A percentile compares a stretch with the other conserved stretches of the same genome.
phyloP scores from a whole-genome alignment of 1,140 invertebrate genomes.

The Hesperophylax magnus region DNA sequence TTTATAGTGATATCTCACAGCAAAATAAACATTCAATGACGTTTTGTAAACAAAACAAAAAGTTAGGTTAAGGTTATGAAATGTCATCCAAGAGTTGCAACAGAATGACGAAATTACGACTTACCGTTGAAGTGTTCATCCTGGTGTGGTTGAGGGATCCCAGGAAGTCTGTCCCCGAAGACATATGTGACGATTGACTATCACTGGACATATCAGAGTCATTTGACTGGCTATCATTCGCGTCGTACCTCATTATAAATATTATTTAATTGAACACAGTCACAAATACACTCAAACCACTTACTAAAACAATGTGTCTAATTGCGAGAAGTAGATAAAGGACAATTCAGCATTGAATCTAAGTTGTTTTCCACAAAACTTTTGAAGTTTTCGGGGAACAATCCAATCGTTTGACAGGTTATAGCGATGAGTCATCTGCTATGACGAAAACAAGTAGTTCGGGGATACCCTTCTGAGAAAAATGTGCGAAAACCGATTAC shows the following conservation, averaged over 20 bases:
- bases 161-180: slow-evolving; percentile 49
- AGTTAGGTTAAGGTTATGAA: slow-evolving; percentile 26
- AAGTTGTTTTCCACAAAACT: slow-evolving; percentile 29
- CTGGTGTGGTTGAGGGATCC: slow-evolving; percentile 39
- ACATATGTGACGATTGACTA: slow-evolving; percentile 48
- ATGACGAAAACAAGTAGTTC: slow-evolving; percentile 44
- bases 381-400: slow-evolving; percentile 34
- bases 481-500: slow-evolving; percentile 7
- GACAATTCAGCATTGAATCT: background rate
- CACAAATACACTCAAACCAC: slow-evolving; percentile 19
- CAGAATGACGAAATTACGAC: background rate
- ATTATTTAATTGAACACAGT: background rate
- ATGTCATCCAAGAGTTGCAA: background rate
- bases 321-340: slow-evolving; percentile 7
- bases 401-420: slow-evolving; percentile 12
- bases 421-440: slow-evolving; percentile 44
- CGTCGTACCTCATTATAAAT: slow-evolving; percentile 49
- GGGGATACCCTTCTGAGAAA: slow-evolving; percentile 56
- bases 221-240: slow-evolving; percentile 51
- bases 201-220: slow-evolving; percentile 47
- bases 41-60: slow-evolving; percentile 34
- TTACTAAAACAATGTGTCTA: slow-evolving; percentile 2
- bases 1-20: too few species aligned
- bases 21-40: background rate
- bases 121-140: slow-evolving; percentile 47